Evolutionary conservation across 2,888 invertebrate genomes (phyloP).

Genomic region (Myathropa florea): DNA sequence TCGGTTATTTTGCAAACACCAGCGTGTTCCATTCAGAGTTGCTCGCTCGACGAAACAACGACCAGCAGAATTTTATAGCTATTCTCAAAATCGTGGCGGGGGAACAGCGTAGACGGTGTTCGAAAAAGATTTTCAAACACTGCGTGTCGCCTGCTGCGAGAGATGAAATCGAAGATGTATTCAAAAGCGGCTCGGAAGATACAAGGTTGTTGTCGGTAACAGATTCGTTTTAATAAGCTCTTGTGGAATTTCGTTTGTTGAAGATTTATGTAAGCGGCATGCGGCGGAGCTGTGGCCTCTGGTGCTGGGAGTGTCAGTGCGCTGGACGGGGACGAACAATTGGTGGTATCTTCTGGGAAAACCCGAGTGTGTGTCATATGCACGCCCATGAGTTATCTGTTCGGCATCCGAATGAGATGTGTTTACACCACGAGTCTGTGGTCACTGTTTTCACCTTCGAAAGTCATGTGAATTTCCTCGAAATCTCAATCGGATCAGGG

Average conservation of each 20-base stretch:
- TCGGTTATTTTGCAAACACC: conserved; percentile 25
- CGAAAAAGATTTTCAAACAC: neutral
- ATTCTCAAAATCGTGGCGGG: conserved; percentile 10
- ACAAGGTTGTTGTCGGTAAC: conserved; percentile 20
- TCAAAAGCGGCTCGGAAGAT: neutral
- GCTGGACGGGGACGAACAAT: neutral
- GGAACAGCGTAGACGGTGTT: neutral
- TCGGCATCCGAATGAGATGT: neutral
- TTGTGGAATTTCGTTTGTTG: conserved; percentile 25
- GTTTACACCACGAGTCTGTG: neutral
- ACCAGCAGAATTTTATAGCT: conserved; percentile 19
- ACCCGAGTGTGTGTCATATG: neutral
- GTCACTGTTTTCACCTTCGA: neutral
- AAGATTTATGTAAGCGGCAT: neutral
- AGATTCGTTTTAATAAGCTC: conserved; percentile 23
- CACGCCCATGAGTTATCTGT: neutral
- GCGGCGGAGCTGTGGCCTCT: neutral
- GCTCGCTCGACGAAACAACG: too few species aligned
- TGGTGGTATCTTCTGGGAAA: neutral
- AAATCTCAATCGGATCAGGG: neutral
- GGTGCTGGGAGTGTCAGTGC: neutral
- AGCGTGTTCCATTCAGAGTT: conserved; percentile 14
- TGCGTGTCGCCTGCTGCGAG: neutral
- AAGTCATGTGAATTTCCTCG: neutral
- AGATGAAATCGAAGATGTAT: neutral